A percentile compares a stretch with the other conserved stretches of the same genome.
phyloP scores from a whole-genome alignment of 1,140 invertebrate genomes.

The Drosophila nigromelanica region DNA sequence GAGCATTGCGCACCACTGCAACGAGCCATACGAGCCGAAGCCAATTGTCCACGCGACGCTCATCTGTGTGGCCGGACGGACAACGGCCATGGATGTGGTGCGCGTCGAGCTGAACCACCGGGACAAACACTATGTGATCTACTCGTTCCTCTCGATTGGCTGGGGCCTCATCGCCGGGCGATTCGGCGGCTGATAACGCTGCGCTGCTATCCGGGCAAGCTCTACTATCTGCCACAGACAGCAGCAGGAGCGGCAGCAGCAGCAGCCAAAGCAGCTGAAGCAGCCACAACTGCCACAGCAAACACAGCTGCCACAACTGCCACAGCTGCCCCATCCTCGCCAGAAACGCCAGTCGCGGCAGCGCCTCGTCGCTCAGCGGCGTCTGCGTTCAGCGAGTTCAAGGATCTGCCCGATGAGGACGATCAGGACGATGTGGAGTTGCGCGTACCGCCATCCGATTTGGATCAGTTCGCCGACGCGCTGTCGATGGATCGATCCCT shows the following conservation, averaged over 20 bases:
- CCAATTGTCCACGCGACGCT: constrained; percentile 91
- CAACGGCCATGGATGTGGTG: constrained; percentile 93
- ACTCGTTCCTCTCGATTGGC: constrained; percentile 96
- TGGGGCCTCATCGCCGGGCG: constrained; percentile 97
- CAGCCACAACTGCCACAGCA: neutral
- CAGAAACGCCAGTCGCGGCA: neutral
- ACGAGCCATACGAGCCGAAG: constrained; percentile 92
- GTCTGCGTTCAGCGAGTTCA: constrained; percentile 33
- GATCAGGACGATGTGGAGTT: constrained; percentile 16
- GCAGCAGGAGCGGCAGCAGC: neutral
- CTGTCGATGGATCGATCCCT: constrained; percentile 65
- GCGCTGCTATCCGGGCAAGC: constrained; percentile 88
- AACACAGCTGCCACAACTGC: neutral
- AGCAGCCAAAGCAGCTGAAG: neutral
- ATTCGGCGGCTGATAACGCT: constrained; percentile 90
- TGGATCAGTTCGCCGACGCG: constrained; percentile 59
- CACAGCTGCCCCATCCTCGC: neutral
- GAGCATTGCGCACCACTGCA: constrained; percentile 90
- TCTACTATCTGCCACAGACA: constrained; percentile 86
- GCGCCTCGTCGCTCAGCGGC: neutral
- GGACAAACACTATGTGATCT: constrained; percentile 87
- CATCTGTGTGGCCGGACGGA: constrained; percentile 90
- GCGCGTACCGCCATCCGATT: constrained; percentile 8
- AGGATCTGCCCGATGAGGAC: constrained; percentile 53
- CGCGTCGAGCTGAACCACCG: constrained; percentile 89